Conservation (phyloP, 2,113 vertebrate genomes). For the Capra hircus region DNA sequence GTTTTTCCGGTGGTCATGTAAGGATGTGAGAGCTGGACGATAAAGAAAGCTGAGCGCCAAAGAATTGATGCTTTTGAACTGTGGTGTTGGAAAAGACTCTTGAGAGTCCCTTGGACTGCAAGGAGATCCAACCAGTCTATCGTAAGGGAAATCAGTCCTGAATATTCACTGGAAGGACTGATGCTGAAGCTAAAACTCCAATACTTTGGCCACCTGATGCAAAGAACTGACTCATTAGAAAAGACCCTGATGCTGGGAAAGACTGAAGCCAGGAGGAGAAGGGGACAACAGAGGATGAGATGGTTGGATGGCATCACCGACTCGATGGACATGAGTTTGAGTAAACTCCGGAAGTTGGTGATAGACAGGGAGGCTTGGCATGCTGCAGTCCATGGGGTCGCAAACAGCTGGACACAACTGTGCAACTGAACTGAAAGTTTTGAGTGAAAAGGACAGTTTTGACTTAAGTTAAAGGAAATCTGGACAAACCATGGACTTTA, state of each 20-base stretch:
- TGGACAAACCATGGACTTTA: neutral
- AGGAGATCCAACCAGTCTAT: neutral
- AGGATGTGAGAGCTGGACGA: neutral
- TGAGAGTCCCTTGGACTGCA: neutral
- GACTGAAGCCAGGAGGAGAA: neutral
- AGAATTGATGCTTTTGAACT: neutral
- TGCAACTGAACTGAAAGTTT: neutral
- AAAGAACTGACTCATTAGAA: neutral
- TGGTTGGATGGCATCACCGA: neutral
- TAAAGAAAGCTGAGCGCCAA: neutral
- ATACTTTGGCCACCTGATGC: neutral
- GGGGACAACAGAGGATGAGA: neutral
- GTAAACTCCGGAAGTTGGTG: neutral
- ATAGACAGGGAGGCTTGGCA: neutral
- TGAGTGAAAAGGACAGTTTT: neutral
- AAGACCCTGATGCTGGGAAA: neutral
- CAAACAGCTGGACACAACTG: neutral
- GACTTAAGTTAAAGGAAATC: neutral
- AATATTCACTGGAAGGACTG: neutral
- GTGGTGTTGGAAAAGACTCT: neutral
- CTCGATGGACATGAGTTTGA: neutral
- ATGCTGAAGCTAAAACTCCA: neutral
- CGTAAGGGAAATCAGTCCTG: neutral
- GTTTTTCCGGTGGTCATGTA: neutral
- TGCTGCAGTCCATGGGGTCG: neutral